Percentiles rank a stretch among this genome's conserved stretches.
phyloP scores from a whole-genome alignment of 2,888 invertebrate species.

The Stramonita haemastoma region DNA sequence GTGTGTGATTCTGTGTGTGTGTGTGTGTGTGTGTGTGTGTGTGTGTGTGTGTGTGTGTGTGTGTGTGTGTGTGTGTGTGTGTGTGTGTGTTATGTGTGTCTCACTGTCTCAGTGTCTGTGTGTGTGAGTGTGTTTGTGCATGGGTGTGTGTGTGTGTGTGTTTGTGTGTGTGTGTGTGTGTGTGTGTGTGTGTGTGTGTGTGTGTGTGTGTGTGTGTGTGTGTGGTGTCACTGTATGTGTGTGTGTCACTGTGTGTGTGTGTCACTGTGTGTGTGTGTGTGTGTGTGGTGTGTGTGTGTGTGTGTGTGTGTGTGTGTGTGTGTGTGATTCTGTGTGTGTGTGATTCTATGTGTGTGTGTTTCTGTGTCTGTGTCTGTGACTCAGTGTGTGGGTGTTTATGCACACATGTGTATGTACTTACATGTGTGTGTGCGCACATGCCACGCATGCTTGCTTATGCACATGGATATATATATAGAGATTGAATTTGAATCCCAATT shows the following conservation, averaged over 20 bases:
- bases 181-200: no score
- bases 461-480: neutral
- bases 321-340: neutral
- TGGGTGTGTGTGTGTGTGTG: neutral
- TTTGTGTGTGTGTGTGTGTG: no score
- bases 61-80: neutral
- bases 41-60: neutral
- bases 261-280: neutral
- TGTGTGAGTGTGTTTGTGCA: neutral
- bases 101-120: neutral
- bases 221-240: no score
- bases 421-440: neutral
- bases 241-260: neutral
- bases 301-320: neutral
- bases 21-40: slow-evolving; percentile 1
- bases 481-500: neutral
- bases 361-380: neutral
- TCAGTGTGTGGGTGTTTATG: neutral
- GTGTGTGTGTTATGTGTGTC: neutral
- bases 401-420: no score
- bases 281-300: neutral
- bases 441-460: neutral
- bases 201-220: neutral
- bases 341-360: neutral
- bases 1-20: neutral